Evolutionary conservation across 1,140 invertebrate species (phyloP), one percentile per base, ranked within the genome.

Genomic region (Habropoda laboriosa): DNA sequence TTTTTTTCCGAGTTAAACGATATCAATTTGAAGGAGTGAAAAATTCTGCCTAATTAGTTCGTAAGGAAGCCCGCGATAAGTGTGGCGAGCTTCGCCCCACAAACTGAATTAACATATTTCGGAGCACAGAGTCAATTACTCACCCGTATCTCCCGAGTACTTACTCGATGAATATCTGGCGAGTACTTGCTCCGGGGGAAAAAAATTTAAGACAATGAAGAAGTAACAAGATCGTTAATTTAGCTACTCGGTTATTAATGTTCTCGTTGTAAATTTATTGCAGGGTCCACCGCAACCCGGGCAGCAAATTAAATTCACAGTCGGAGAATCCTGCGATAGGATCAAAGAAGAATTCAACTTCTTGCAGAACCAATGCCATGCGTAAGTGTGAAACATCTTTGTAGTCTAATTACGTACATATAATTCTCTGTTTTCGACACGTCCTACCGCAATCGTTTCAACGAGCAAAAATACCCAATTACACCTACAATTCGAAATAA

Each of bases 271-370:
- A 1, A n/a, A 92, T 88, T 89, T 84, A 80, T 95, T 94, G 13
- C 94, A 97, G 96, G 97, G 96, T 89, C 96, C 96, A 73, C 96
- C 96, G 78, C 96, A 96, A 86, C 96, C 97, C 76, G 96, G 96
- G 38, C 96, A 98, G 90, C 97, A 96, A 60, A 97, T 98, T 90
- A 98, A 98, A 93, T 98, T 98, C 93, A 98, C 97, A 24, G 96
- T 99, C 74, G 95, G 95, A 38, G 98, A 99, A 91, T 97, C 97
- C 35, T 97, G 98, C 92, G 98, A 99, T 91, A 94, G 98, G 88
- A 99, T 98, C 89, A 98, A 97, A 92, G 96, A 97, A 91, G 97
- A 97, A 92, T 97, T 97, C 88, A 97, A 95, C 91, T 97, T 97
- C 92, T 93, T 97, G 51, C 97, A 98, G 91, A 95, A 96, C 7